Percentiles rank a stretch among this genome's conserved stretches.
Conservation (phyloP, 1,140 invertebrate species). For the Drosophila miranda region DNA sequence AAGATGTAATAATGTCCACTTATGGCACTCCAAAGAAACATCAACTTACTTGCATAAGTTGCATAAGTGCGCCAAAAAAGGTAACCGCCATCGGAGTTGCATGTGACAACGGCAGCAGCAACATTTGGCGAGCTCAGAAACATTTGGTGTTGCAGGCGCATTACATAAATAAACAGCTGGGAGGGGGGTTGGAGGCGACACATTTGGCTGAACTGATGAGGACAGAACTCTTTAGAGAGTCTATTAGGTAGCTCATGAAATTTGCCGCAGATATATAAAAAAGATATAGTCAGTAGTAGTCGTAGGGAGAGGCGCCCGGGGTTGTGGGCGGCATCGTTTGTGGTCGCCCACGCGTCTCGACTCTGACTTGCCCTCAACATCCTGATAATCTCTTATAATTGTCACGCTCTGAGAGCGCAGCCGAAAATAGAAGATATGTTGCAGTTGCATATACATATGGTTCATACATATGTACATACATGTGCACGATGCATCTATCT, state of each 20-base stretch:
- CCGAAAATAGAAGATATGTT: constrained; percentile 60
- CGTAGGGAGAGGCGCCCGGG: constrained; percentile 1
- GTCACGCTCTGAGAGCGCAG: constrained; percentile 60
- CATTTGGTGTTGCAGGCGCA: constrained; percentile 59
- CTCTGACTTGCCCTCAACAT: constrained; percentile 50
- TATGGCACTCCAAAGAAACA: constrained; percentile 47
- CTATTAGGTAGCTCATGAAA: background rate
- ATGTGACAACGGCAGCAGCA: constrained; percentile 18
- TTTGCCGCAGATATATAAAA: too few relatives aligned
- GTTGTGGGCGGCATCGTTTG: constrained; percentile 51
- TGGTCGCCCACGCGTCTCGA: constrained; percentile 64
- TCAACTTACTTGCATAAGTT: constrained; percentile 38
- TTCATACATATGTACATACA: too few relatives aligned
- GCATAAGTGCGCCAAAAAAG: constrained; percentile 71
- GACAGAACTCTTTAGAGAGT: background rate
- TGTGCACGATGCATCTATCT: too few relatives aligned
- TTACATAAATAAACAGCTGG: constrained; percentile 73
- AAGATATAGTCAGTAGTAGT: too few relatives aligned
- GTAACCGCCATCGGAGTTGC: constrained; percentile 34
- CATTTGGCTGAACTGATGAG: constrained; percentile 11
- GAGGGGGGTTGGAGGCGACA: constrained; percentile 44
- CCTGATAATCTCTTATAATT: constrained; percentile 71
- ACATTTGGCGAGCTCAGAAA: constrained; percentile 54
- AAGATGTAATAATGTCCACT: constrained; percentile 61
- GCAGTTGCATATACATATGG: constrained; percentile 35